These are phyloP conservation scores for Molorchus minor DNA, from an alignment of 2,888 invertebrate species.

Conservation along the genomic window DNA sequence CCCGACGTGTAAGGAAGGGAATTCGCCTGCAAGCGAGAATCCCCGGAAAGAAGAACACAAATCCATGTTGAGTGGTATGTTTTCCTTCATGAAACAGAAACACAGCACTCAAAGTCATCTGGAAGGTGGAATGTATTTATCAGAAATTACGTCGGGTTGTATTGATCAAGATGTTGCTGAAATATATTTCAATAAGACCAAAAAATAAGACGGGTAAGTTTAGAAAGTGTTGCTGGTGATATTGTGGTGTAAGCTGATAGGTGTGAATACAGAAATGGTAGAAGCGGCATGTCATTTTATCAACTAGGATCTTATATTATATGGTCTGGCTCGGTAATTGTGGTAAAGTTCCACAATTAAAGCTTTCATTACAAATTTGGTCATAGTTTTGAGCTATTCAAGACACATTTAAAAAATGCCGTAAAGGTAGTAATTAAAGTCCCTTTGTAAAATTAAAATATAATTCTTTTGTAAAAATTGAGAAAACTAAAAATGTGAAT, in stretches of 20 bases:
- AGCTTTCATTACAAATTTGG: too few relatives aligned
- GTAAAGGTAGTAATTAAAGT: too few relatives aligned
- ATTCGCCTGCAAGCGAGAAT: conserved; percentile 50
- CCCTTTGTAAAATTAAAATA: too few relatives aligned
- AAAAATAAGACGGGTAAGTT: conserved; percentile 51
- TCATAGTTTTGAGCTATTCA: too few relatives aligned
- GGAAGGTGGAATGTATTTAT: conserved; percentile 86
- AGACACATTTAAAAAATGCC: too few relatives aligned
- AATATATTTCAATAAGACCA: conserved; percentile 77
- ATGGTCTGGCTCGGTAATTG: too few relatives aligned
- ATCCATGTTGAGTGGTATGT: conserved; percentile 90
- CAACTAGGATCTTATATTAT: too few relatives aligned
- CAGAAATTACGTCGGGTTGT: conserved; percentile 87
- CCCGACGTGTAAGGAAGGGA: conserved; percentile 65
- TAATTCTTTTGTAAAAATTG: too few relatives aligned
- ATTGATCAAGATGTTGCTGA: conserved; percentile 93
- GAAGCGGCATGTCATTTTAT: too few relatives aligned
- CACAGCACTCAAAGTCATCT: conserved; percentile 56
- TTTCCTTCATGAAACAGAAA: conserved; percentile 89
- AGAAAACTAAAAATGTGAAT: too few relatives aligned
- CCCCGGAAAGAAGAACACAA: conserved; percentile 53
- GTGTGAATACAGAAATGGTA: too few relatives aligned
- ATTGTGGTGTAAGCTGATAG: not conserved
- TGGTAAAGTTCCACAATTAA: too few relatives aligned
- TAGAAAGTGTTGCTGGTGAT: conserved; percentile 29